Evolutionary conservation across 2,797 vertebrate species (phyloP).

Genomic region (Girardinus metallicus): DNA sequence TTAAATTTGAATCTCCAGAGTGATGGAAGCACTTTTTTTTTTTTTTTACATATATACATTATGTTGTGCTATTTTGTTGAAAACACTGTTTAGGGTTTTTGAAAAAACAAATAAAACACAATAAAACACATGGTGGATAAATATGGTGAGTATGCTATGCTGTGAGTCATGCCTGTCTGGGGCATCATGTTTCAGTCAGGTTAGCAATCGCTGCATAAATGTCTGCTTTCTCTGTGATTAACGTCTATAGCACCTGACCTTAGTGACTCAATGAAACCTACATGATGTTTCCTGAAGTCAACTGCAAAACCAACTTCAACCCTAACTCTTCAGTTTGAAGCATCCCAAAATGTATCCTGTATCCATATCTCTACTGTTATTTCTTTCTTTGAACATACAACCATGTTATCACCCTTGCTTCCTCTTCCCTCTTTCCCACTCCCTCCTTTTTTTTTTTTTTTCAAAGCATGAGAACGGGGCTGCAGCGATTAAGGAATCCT

Average conservation of each 20-base stretch:
- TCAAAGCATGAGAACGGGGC: slow-evolving; percentile 82
- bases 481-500: slow-evolving; percentile 84
- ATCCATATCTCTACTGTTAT: slow-evolving; percentile 45
- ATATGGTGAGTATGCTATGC: slow-evolving; percentile 8
- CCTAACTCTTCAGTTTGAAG: slow-evolving; percentile 31
- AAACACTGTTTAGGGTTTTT: slow-evolving; percentile 25
- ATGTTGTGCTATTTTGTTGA: slow-evolving; percentile 15
- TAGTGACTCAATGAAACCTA: slow-evolving; percentile 32
- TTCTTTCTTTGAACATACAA: slow-evolving; percentile 63
- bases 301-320: slow-evolving; percentile 19
- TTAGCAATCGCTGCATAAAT: slow-evolving; percentile 45
- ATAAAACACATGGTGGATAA: slow-evolving; percentile 42
- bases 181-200: slow-evolving; percentile 51
- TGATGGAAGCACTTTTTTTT: slow-evolving; percentile 17
- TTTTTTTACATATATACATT: not conserved
- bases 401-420: slow-evolving; percentile 81
- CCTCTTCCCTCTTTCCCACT: slow-evolving; percentile 71
- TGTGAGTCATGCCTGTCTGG: slow-evolving; percentile 55
- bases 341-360: slow-evolving; percentile 17
- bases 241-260: slow-evolving; percentile 27
- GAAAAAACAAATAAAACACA: slow-evolving; percentile 16
- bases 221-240: slow-evolving; percentile 41
- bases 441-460: slow-evolving; percentile 58
- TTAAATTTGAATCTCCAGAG: slow-evolving; percentile 34
- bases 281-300: slow-evolving; percentile 26